Evolutionary conservation across 2,888 invertebrate genomes (phyloP), one percentile per base, ranked within the genome.

Genomic region (Habrosyne pyritoides): DNA sequence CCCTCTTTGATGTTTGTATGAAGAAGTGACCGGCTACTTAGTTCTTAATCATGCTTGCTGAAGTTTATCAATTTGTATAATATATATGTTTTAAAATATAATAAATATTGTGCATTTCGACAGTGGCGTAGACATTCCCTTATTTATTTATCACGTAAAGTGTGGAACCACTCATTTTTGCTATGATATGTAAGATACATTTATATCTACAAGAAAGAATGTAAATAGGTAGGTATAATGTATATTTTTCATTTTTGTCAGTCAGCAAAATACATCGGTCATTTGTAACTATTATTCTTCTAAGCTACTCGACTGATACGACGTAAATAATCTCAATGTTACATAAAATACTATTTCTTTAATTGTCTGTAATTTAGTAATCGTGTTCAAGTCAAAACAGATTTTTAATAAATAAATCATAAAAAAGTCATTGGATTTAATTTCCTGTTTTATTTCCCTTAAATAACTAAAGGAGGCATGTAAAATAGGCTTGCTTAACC

Each of bases 301-400:
- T 84, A 83, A 86, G 79, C 80, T 81, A 76, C 74, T 81, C 81
- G 87, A 90, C 91, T 91, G 91, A 89, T 87, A 79, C 67, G 69
- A 80, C 73, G 72, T 83, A 83, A 88, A 81, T 87, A 87, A 83
- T 86, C 85, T 83, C 81, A 86, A 83, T 90, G 88, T 91, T 88
- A 84, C 76, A 84, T 80, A 70, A 80, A 83, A 81, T 81, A 77
- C 75, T 76, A 81, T 82, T 85, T 84, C 84, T 84, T 89, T 86
- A 81, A 83, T 78, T 89, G 86, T 91, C 89, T 92, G 92, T 92
- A 91, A 89, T 89, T 91, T 91, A 92, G 92, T 89, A 86, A 91
- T 89, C 91, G 92, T 92, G 92, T 92, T 92, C 92, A 91, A 91
- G 91, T 92, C 91, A 90, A 89, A 91, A 88, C 86, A 91, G 86